Evolutionary conservation across 1,140 invertebrate genomes (phyloP), one percentile per base, ranked within the genome.

Genomic region (Vanessa tameamea): DNA sequence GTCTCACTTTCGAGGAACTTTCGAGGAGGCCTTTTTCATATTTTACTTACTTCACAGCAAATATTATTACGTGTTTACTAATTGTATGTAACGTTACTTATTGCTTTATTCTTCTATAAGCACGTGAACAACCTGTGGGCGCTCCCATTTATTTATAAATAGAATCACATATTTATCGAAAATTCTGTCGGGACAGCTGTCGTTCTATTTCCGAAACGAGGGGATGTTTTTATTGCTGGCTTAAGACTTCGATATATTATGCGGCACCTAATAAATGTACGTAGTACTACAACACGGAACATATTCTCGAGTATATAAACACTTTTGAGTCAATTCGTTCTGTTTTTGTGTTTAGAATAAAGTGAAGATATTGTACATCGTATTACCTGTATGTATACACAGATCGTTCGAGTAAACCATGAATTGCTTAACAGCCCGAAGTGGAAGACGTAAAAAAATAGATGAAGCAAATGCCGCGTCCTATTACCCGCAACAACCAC

Each of bases 131-230:
- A 57, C 20, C 23, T 5, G 53, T 57, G 23, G 3, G 26, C 12
- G 23, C 67, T 73, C 64, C 72, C 59, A 31, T 73, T 64, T 67
- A 70, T 64, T 67, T 72, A 63, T 70, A 76, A 79, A 79, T 85
- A 86, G 87, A 86, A 78, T 84, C 79, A 69, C 73, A 72, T 80
- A 82, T 87, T 85, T 86, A 85, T 85, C 77, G 85, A 82, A 85
- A 85, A 85, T 85, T 84, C 81, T 69, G 66, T 77, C 78, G 76
- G 75, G 86, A 90, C 89, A 90, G 88, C 90, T 92, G 90, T 89
- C 87, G 82, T 84, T 84, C 84, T 89, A 91, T 90, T 91, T 91
- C 82, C 79, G 86, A 83, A 77, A 79, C 81, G 82, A 85, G 85
- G 84, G 80, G 70, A 76, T 76, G 71, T 66, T 64, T 82, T 82